Percentiles rank a stretch among this genome's conserved stretches.
phyloP scores from a whole-genome alignment of 2,888 invertebrate species.

The Campoletis raptor region DNA sequence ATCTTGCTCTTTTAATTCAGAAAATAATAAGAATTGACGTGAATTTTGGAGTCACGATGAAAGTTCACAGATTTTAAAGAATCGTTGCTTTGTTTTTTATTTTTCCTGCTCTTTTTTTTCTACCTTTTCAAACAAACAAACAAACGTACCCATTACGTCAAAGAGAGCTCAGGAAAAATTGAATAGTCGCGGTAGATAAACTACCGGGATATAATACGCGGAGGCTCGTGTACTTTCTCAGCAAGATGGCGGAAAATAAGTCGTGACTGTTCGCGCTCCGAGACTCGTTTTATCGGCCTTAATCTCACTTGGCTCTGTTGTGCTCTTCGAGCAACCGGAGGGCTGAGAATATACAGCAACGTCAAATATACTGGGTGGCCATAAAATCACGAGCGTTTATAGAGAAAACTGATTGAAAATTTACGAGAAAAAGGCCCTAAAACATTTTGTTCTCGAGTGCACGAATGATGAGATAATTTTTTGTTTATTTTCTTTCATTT shows the following conservation, averaged over 20 bases:
- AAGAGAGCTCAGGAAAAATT: slow-evolving; percentile 35
- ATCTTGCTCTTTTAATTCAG: slow-evolving; percentile 6
- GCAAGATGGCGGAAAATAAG: slow-evolving; percentile 16
- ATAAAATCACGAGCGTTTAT: not conserved
- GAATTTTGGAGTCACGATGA: slow-evolving; percentile 9
- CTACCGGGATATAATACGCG: not conserved
- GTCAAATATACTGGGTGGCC: not conserved
- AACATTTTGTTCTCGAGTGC: not conserved
- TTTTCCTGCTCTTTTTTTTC: slow-evolving; percentile 11
- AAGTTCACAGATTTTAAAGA: not conserved
- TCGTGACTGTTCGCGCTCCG: slow-evolving; percentile 62
- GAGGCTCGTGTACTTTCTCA: slow-evolving; percentile 4
- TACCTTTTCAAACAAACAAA: not conserved
- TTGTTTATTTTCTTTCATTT: no score
- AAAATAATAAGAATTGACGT: not conserved
- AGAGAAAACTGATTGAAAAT: not conserved
- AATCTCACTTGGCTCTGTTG: slow-evolving; percentile 60
- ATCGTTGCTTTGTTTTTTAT: slow-evolving; percentile 1
- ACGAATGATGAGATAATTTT: not conserved
- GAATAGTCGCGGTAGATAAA: slow-evolving; percentile 41
- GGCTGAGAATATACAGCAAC: not conserved
- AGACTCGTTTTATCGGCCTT: slow-evolving; percentile 60
- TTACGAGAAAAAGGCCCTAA: not conserved
- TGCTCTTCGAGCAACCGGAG: slow-evolving; percentile 61
- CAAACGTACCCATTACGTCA: not conserved